Evolutionary conservation across 2,888 invertebrate genomes (phyloP).

Genomic region (Drosophila mimetica): DNA sequence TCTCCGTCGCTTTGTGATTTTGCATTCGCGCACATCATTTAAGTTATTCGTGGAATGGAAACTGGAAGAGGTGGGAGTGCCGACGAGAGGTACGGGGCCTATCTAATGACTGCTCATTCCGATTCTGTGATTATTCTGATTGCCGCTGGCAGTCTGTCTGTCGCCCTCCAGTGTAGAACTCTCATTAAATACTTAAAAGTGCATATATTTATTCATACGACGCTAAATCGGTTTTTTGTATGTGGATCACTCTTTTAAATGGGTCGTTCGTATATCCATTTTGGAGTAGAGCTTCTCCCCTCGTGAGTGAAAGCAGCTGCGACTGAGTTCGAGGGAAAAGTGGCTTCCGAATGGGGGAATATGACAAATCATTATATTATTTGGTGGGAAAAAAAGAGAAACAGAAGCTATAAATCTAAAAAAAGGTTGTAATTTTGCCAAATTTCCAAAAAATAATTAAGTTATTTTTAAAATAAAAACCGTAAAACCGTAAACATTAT

Average conservation of each 20-base stretch:
- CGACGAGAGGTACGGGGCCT: neutral
- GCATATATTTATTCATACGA: constrained; percentile 50
- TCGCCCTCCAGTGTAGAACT: constrained; percentile 49
- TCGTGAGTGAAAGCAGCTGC: constrained; percentile 30
- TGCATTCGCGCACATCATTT: constrained; percentile 64
- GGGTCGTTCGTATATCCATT: constrained; percentile 26
- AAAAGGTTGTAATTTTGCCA: too few species aligned
- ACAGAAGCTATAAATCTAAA: too few species aligned
- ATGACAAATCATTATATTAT: constrained; percentile 7
- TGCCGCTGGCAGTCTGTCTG: constrained; percentile 39
- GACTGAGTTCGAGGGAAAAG: neutral
- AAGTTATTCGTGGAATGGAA: constrained; percentile 55
- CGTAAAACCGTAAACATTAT: too few species aligned
- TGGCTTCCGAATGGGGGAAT: constrained; percentile 5
- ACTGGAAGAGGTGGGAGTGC: constrained; percentile 41
- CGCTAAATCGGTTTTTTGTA: constrained; percentile 32
- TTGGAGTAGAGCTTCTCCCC: constrained; percentile 19
- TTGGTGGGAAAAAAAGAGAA: constrained; percentile 3
- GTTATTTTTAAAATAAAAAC: too few species aligned
- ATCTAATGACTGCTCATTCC: constrained; percentile 75
- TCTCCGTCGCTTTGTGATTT: constrained; percentile 45
- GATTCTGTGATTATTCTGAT: constrained; percentile 59
- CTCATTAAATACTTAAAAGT: constrained; percentile 57
- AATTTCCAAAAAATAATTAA: too few species aligned
- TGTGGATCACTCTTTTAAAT: constrained; percentile 49